Base-by-base conservation (phyloP, 2,797 vertebrate genomes). In the Amblyraja radiata region DNA sequence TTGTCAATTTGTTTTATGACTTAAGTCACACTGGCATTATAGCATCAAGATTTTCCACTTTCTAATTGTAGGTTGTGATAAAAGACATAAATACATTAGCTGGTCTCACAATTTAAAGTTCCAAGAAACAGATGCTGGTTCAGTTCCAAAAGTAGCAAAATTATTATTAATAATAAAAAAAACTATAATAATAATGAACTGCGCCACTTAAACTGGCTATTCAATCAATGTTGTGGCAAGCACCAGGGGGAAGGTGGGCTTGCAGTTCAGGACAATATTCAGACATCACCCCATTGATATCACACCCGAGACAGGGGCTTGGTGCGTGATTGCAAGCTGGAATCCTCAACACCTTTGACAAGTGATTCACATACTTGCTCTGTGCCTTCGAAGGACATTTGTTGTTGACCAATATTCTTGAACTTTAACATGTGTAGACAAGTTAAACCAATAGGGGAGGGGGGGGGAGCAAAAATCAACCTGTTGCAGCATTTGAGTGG, bases 31-130 rank as follows among this genome's bases (percentile, higher is more conserved):
- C 90, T 28, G 71, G 25, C 76, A 74, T 92, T 54, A 92, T 92
- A 54, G 46, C 68, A 74, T 28, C 23, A 76, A 54, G 39, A 21
- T 46, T 76, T 74, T 92, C 68, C 46, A 92, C 71, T 92, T 92
- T 68, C 84, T 68, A 65, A 65, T 68, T 68, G 63, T 32, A 88
- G 61, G 84, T 68, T 88, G 61, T 65, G 61, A 88, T 88, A 88
- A n/a, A 68, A 68, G 63, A 88, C 71, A 92, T 28, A n/a, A 16
- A 76, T 92, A 92, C 71, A 92, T 23, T 92, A 92, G 54, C 90
- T 76, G 71, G 71, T 76, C 73, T 74, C 71, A 92, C 54, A 71
- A 92, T 92, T 92, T 92, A 92, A 92, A 92, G 76, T 92, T 92
- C 11, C 90, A 92, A 54, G 68, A 76, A 92, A 76, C 90, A 92